Conservation (phyloP, 2,797 vertebrate species). For the Amphiprion clarkii region DNA sequence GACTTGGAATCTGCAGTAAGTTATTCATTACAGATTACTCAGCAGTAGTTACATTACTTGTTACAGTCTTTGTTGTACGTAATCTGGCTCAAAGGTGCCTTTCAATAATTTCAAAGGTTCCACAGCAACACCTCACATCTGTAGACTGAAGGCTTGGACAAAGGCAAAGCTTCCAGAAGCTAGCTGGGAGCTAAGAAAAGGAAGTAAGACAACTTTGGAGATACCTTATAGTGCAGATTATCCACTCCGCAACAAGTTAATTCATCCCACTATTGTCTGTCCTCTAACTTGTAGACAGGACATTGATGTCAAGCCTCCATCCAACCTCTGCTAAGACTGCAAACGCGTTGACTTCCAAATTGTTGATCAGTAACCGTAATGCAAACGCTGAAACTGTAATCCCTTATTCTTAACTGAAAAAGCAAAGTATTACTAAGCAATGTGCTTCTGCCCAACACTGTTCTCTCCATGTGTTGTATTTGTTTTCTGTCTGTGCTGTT, state of each 20-base stretch:
- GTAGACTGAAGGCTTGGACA: too few relatives aligned
- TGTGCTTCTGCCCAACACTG: not conserved
- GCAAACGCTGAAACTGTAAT: not conserved
- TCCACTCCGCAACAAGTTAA: not conserved
- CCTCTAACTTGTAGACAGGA: too few relatives aligned
- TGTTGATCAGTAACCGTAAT: not conserved
- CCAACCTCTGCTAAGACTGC: too few relatives aligned
- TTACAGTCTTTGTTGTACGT: not conserved
- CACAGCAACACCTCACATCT: too few relatives aligned
- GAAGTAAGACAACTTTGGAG: not conserved
- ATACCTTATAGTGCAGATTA: not conserved
- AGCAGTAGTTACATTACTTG: not conserved
- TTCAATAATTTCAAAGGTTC: too few relatives aligned
- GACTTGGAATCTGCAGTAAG: not conserved
- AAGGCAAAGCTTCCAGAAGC: not conserved
- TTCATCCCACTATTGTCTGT: not conserved
- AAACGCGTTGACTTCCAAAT: not conserved
- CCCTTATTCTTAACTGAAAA: not conserved
- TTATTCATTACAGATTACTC: not conserved
- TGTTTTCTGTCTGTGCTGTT: not conserved
- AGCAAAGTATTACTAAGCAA: not conserved
- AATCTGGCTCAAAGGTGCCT: too few relatives aligned
- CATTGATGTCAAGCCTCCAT: not conserved
- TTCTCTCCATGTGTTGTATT: not conserved
- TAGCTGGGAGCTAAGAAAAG: not conserved